A percentile compares a stretch with the other conserved stretches of the same genome.
Conservation (phyloP, 2,797 vertebrate species). For the Chrosomus eos region DNA sequence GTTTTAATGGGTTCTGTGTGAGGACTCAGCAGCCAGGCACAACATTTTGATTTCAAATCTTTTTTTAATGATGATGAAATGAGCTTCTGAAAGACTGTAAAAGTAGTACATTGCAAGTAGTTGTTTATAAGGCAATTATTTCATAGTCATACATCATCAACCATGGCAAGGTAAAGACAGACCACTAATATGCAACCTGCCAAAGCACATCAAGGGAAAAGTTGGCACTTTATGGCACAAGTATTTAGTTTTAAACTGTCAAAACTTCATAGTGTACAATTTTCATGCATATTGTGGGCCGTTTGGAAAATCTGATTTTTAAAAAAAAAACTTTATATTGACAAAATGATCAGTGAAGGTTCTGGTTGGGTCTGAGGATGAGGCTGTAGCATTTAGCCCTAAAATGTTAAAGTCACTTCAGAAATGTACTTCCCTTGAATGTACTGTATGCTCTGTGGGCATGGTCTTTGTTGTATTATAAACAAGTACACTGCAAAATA, state of each 20-base stretch:
- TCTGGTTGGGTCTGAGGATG: background rate
- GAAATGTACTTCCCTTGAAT: conserved; percentile 21
- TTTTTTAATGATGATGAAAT: conserved; percentile 41
- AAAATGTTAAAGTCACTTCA: conserved; percentile 10
- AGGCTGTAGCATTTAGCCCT: background rate
- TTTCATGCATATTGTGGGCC: conserved; percentile 20
- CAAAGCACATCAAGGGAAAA: conserved; percentile 25
- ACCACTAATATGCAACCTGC: conserved; percentile 25
- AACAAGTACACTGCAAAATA: conserved; percentile 51
- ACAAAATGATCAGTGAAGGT: background rate
- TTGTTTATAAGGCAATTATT: conserved; percentile 35
- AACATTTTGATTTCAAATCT: conserved; percentile 21
- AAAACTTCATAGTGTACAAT: conserved; percentile 12
- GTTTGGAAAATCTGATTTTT: background rate
- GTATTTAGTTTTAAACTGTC: conserved; percentile 1
- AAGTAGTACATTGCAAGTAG: conserved; percentile 40
- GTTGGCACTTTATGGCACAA: background rate
- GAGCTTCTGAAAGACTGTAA: conserved; percentile 38
- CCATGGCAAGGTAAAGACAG: conserved; percentile 14
- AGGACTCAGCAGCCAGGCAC: conserved; percentile 2
- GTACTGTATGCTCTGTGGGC: conserved; percentile 22
- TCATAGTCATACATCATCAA: conserved; percentile 15
- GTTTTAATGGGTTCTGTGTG: background rate
- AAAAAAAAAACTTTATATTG: background rate
- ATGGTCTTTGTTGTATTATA: conserved; percentile 29